Percentiles rank a stretch among this genome's conserved stretches.
phyloP scores from a whole-genome alignment of 1,140 invertebrate species.

The Dreissena rostriformis region DNA sequence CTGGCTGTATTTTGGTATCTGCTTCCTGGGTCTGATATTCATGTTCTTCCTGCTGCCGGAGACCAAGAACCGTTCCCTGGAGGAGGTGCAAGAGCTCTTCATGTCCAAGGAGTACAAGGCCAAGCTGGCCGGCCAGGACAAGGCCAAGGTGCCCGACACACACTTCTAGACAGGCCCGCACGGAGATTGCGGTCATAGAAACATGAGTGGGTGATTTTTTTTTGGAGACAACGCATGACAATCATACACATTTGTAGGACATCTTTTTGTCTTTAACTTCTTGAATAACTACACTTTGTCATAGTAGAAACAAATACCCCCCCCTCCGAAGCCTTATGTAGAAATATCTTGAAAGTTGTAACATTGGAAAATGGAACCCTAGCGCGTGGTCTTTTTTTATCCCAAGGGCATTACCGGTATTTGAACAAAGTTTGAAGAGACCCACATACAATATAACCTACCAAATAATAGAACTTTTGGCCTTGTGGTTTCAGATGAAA shows the following conservation, averaged over 20 bases:
- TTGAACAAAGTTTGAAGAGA: neutral
- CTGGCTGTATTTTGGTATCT: constrained; percentile 91
- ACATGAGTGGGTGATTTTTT: no score
- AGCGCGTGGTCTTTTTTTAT: no score
- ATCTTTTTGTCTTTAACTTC: no score
- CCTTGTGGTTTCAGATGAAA: neutral
- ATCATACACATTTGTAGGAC: no score
- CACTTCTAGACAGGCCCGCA: constrained; percentile 25
- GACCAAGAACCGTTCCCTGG: constrained; percentile 93
- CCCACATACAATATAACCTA: neutral
- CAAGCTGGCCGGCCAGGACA: constrained; percentile 1
- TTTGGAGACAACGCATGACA: no score
- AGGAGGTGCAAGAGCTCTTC: constrained; percentile 89
- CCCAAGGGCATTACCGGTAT: no score
- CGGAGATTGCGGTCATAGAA: no score
- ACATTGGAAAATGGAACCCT: no score
- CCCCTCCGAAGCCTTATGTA: no score
- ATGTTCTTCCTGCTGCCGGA: constrained; percentile 93
- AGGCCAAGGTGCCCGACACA: constrained; percentile 1
- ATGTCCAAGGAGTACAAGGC: constrained; percentile 62
- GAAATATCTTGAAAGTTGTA: no score
- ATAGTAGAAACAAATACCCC: no score
- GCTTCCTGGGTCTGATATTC: constrained; percentile 89
- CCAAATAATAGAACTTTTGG: neutral
- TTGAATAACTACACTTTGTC: no score